Base-by-base conservation (phyloP, 2,888 invertebrate species). In the Plemyria rubiginata region DNA sequence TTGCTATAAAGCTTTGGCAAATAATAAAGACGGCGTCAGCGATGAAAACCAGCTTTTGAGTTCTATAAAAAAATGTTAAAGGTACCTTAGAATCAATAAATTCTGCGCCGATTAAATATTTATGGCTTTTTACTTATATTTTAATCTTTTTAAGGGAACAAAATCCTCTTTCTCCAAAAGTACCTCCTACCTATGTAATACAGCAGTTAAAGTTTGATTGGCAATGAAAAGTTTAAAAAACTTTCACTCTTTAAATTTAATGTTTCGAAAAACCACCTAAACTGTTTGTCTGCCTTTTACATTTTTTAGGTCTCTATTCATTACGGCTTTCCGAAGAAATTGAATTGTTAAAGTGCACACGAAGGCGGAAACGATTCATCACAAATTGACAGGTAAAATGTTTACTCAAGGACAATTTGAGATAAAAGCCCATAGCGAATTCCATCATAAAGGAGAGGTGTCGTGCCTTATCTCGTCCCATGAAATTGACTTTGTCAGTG, bases 401-500 rank as follows among this genome's bases (percentile, higher is more conserved):
- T 88, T 90, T 88, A 86, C 85, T 80, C 78, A 82, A 77, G 85
- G 81, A 84, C 89, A 87, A 89, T 91, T 87, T 85, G 81, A 83
- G 86, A 80, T 86, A 88, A 90, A 87, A 87, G 85, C 82, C 86
- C 86, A 78, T 82, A 83, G 80, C 84, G 82, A 87, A 87, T 87
- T 82, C 84, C 79, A 78, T 87, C 82, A 86, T 81, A 84, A 85
- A 82, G 81, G 81, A 78, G 72, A 72, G 74, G 75, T 74, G 71
- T 70, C 79, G 77, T 85, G 87, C 84, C 85, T 76, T 85, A 87
- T 87, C 85, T 74, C 81, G 77, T 76, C 81, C 87, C 90, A 84
- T 87, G 84, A 91, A 91, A 92, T 92, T 88, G 88, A 91, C 90
- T 89, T 87, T 91, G 92, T 91, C 91, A 90, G 85, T 85, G 84